Evolutionary conservation across 2,797 vertebrate species (phyloP), one percentile per base, ranked within the genome.

Genomic region (Dallia pectoralis): DNA sequence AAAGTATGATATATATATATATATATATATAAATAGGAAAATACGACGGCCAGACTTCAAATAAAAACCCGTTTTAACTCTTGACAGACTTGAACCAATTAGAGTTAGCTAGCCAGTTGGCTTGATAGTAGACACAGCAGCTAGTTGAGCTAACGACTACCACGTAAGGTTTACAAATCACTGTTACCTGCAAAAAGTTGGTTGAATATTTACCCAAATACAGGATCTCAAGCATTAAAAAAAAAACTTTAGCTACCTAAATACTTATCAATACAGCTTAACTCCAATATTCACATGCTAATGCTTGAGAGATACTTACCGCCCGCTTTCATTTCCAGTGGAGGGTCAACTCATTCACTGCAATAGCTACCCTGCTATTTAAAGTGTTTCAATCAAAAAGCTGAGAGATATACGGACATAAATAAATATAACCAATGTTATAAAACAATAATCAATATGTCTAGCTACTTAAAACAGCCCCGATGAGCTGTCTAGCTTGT

Each of bases 261-360:
- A 44, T 6, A 44, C 7, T 15, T 48, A 51, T 4, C 9, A 25
- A 27, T 22, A 22, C 12, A 25, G 4, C 40, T 44, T 44, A 44
- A 11, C 40, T 44, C 11, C 6, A 8, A 59, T 29, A 33, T 63
- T 63, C 16, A 63, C 29, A 63, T 16, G 29, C 29, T 63, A 32
- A 16, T 22, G 53, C 2, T 19, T 68, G 18, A 68, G 77, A 19
- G 12, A 48, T 49, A 91, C 93, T 95, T 89, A 95, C 94, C 92
- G 79, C 92, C 91, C 67, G 89, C 92, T 93, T 94, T 94, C 94
- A 95, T 95, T 86, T 89, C 93, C 89, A 89, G 81, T 75, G 32
- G 32, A 80, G 74, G n/a, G 78, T 77, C 72, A 77, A 80, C 71
- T 25, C 19, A 79, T 11, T 1, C 64, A 72, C 48, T 75, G 80